These are phyloP conservation scores for Ennomos quercinarius DNA, from an alignment of 2,888 invertebrate species.

Conservation along the genomic window DNA sequence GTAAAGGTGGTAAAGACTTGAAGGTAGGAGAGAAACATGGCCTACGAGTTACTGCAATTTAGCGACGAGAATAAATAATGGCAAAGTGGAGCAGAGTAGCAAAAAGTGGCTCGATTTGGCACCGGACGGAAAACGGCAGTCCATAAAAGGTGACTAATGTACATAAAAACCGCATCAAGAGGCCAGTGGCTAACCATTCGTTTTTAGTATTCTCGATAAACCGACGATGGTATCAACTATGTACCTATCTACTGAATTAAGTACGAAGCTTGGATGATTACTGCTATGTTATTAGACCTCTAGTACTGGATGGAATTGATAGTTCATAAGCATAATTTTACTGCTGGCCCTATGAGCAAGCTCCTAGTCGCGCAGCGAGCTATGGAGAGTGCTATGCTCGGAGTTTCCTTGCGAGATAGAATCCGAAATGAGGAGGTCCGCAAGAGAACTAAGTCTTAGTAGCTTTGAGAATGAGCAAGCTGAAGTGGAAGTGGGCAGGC, in stretches of 20 bases:
- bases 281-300: too few relatives aligned
- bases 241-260: too few relatives aligned
- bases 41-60: slow-evolving; percentile 26
- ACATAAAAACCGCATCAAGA: slow-evolving; percentile 36
- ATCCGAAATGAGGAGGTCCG: too few relatives aligned
- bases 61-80: slow-evolving; percentile 23
- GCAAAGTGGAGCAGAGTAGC: slow-evolving; percentile 20
- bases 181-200: slow-evolving; percentile 30
- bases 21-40: slow-evolving; percentile 17
- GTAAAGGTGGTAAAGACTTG: slow-evolving; percentile 31
- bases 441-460: too few relatives aligned
- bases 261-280: too few relatives aligned
- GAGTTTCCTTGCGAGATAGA: too few relatives aligned
- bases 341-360: too few relatives aligned
- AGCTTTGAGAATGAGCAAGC: too few relatives aligned
- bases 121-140: slow-evolving; percentile 35
- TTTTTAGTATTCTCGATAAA: slow-evolving; percentile 23
- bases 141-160: slow-evolving; percentile 35
- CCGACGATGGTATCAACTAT: slow-evolving; percentile 4
- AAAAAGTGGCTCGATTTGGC: slow-evolving; percentile 34
- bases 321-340: not conserved
- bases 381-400: too few relatives aligned
- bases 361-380: too few relatives aligned
- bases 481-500: too few relatives aligned
- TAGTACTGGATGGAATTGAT: not conserved